Evolutionary conservation across 2,113 vertebrate species (phyloP).

Genomic region (Trematocara stigmaticum): DNA sequence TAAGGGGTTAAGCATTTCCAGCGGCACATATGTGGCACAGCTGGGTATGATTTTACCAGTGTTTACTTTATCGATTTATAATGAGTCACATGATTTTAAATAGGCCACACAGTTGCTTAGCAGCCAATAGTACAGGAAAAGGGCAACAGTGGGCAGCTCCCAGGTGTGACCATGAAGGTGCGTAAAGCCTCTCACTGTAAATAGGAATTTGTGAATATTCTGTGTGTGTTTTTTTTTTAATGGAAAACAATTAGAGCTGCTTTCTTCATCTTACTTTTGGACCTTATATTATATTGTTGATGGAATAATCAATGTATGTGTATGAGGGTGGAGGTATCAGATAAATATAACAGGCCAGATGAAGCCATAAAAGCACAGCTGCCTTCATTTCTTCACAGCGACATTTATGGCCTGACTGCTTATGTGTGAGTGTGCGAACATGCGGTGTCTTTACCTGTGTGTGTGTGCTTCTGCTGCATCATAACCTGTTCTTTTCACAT

Average conservation of each 20-base stretch:
- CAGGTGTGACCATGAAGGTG: background rate
- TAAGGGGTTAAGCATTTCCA: background rate
- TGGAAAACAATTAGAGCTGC: background rate
- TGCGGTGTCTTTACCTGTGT: background rate
- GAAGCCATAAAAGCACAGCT: slow-evolving; percentile 56
- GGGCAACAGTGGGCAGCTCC: background rate
- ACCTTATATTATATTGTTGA: slow-evolving; percentile 17
- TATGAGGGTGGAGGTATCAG: slow-evolving; percentile 20
- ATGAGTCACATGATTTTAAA: slow-evolving; percentile 9
- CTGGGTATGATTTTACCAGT: background rate
- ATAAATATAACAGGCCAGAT: slow-evolving; percentile 59
- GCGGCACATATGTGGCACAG: background rate
- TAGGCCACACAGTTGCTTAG: slow-evolving; percentile 6
- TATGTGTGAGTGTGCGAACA: background rate
- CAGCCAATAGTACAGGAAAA: slow-evolving; percentile 7
- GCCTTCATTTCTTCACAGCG: slow-evolving; percentile 35
- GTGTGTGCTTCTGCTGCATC: background rate
- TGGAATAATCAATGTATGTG: slow-evolving; percentile 41
- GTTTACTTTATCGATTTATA: background rate
- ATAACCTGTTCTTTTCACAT: background rate
- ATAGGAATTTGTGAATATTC: background rate
- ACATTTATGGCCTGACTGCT: slow-evolving; percentile 28
- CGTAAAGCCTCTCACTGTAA: background rate
- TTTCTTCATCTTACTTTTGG: background rate
- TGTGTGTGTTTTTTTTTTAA: background rate